These are phyloP conservation scores for Ptychochromis oligacanthus DNA, from an alignment of 2,113 vertebrate species.

Conservation along the genomic window DNA sequence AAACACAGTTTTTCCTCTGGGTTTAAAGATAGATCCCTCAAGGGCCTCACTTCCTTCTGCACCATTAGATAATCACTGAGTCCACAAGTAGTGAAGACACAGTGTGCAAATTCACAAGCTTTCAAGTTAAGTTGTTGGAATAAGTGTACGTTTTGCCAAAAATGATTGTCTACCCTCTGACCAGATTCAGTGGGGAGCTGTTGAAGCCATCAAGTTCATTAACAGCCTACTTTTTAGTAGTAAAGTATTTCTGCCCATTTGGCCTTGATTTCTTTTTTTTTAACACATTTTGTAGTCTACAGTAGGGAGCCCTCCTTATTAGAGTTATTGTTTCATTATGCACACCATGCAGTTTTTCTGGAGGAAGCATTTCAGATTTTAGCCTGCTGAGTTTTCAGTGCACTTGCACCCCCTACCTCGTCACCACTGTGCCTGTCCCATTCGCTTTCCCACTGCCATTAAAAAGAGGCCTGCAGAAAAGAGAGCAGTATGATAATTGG, in stretches of 20 bases:
- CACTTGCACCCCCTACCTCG: constrained; percentile 29
- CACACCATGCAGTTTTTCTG: constrained; percentile 37
- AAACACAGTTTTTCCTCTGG: constrained; percentile 51
- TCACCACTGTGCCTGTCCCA: constrained; percentile 19
- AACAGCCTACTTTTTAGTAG: not conserved
- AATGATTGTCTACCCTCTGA: not conserved
- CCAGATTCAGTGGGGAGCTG: not conserved
- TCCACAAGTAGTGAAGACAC: constrained; percentile 30
- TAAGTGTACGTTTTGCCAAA: constrained; percentile 1
- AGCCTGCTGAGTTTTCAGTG: constrained; percentile 16
- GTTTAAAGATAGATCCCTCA: constrained; percentile 60
- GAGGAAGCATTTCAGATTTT: constrained; percentile 10
- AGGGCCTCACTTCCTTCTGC: constrained; percentile 56
- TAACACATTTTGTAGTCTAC: not conserved
- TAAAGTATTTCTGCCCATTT: not conserved
- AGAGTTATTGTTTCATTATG: constrained; percentile 41
- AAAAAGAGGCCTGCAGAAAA: constrained; percentile 56
- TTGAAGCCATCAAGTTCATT: constrained; percentile 23
- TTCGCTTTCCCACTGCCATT: constrained; percentile 43
- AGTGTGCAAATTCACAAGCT: constrained; percentile 7
- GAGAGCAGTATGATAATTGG: constrained; percentile 64
- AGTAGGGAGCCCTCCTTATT: not conserved
- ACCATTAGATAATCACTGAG: constrained; percentile 55
- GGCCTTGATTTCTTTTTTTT: not conserved
- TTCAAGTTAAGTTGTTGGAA: not conserved